Base-by-base conservation (phyloP, 1,140 invertebrate genomes). In the Tenebrio molitor region DNA sequence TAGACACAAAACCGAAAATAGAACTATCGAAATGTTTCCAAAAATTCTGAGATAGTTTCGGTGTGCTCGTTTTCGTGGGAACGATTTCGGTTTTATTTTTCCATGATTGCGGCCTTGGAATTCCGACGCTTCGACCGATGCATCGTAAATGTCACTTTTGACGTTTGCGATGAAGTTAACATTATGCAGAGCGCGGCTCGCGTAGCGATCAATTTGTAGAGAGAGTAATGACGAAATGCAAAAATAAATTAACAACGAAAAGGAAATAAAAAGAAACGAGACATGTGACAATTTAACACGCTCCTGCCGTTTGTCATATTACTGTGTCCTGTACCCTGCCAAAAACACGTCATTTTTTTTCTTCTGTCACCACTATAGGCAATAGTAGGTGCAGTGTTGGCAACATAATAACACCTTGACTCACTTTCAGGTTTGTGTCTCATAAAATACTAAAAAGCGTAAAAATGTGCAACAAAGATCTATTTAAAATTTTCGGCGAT, bases 1-100 rank as follows among this genome's bases (percentile, higher is more conserved):
- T 21, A 58, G 19, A 58, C 29, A 33, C 44, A 21, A 50, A 10
- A 50, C 50, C 50, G 29, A 58, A 58, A 58, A 58, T 58, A 58
- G 50, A 58, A 58, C 50, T 29, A 58, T 58, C 29, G 50, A 58
- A 17, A 58, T 29, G 50, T 29, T 58, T 58, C 12, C 1, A n/a
- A 29, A 14, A 14, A 46, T 25, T 21, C 14, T 58, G 50, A 53
- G 17, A 53, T 8, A 21, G 46, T 53, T 46, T 46, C n/a, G 14
- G 14, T 53, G 46, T 53, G 17, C 46, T 53, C 17, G 14, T 23
- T 53, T 53, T 12, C 7, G 16, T 29, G 3, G 3, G 25, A n/a
- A 33, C 29, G 29, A 5, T 4, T 33, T 33, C 10, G 29, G 29
- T 4, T 16, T 17, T 44, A 10, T 41, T 5, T 3, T 10, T 41